A percentile compares a stretch with the other conserved stretches of the same genome.
Evolutionary conservation across 2,888 invertebrate genomes (phyloP).

Genomic region (Cataglyphis albicans): DNA sequence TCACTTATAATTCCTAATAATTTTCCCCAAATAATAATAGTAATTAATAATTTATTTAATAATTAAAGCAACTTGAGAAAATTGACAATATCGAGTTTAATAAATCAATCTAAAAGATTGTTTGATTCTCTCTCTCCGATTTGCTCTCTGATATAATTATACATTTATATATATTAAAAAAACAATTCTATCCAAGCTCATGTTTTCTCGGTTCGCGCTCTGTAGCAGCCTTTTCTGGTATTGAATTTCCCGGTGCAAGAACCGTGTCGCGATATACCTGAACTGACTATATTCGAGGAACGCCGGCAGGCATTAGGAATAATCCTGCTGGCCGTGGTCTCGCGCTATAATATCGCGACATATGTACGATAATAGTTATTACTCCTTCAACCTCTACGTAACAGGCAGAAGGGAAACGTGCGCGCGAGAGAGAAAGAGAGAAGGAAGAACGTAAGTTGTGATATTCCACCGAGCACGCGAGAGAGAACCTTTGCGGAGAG

Average conservation of each 20-base stretch:
- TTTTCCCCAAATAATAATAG: neutral
- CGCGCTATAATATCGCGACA: constrained; percentile 43
- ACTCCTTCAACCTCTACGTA: constrained; percentile 4
- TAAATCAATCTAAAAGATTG: neutral
- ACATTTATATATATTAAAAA: neutral
- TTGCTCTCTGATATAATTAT: constrained; percentile 2
- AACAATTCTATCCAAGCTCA: neutral
- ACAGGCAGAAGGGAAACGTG: neutral
- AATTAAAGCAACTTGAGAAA: neutral
- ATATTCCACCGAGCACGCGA: constrained; percentile 39
- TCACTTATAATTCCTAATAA: neutral
- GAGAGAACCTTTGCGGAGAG: constrained; percentile 24
- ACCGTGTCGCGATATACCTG: constrained; percentile 17
- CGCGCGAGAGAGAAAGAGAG: no score
- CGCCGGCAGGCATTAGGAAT: constrained; percentile 42
- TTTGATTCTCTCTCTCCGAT: neutral
- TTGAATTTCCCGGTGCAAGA: neutral
- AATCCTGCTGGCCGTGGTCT: constrained; percentile 8
- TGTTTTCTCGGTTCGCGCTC: neutral
- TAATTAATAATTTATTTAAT: neutral
- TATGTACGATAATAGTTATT: constrained; percentile 55
- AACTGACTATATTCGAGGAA: constrained; percentile 22
- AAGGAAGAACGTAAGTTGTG: neutral
- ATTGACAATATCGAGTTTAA: neutral
- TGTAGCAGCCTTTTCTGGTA: neutral